Percentiles rank a stretch among this genome's conserved stretches.
Evolutionary conservation across 1,140 invertebrate species (phyloP).

Genomic region (Bombus pyrosoma): DNA sequence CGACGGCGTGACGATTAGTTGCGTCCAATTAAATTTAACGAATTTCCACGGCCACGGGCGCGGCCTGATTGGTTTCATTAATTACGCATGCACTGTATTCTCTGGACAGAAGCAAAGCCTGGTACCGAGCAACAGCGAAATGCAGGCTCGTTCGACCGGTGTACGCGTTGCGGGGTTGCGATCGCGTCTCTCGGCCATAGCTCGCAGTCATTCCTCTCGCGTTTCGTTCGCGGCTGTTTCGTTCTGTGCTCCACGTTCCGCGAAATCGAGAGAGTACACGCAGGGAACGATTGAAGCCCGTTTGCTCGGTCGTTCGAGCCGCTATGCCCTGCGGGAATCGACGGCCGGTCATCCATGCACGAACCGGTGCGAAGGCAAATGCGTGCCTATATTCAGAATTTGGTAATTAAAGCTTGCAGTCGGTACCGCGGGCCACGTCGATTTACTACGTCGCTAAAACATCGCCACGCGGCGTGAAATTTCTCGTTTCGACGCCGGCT

Average conservation of each 20-base stretch:
- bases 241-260: conserved; percentile 5
- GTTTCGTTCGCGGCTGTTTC: conserved; percentile 10
- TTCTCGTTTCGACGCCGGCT: neutral
- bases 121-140: conserved; percentile 37
- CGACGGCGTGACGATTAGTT: conserved; percentile 70
- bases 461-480: conserved; percentile 23
- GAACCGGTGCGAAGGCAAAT: conserved; percentile 49
- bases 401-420: conserved; percentile 78
- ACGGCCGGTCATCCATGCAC: conserved; percentile 35
- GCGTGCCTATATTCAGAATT: conserved; percentile 78
- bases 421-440: conserved; percentile 25
- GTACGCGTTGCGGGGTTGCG: conserved; percentile 18
- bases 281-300: conserved; percentile 61
- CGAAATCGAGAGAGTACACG: conserved; percentile 39
- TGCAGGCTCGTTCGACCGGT: conserved; percentile 42
- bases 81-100: conserved; percentile 77
- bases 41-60: conserved; percentile 69
- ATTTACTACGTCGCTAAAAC: conserved; percentile 54
- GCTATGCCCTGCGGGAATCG: conserved; percentile 72
- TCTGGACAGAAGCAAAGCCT: conserved; percentile 12
- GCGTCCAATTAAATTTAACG: conserved; percentile 82
- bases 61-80: conserved; percentile 81
- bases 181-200: conserved; percentile 17
- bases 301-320: conserved; percentile 54
- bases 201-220: conserved; percentile 46